Evolutionary conservation across 2,113 vertebrate species (phyloP).

Genomic region (Halcyon malimbica): DNA sequence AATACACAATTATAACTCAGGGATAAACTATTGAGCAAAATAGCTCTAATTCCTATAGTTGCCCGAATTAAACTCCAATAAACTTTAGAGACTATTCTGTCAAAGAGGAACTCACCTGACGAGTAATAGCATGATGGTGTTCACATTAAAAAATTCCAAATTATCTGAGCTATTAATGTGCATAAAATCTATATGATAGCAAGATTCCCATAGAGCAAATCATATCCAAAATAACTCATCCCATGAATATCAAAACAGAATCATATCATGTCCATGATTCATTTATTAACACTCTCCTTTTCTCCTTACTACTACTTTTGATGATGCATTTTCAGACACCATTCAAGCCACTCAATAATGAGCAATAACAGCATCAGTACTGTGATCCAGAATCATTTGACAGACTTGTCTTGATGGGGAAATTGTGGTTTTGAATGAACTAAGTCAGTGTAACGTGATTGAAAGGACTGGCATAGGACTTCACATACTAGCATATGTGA

Average conservation of each 20-base stretch:
- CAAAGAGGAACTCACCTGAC: not conserved
- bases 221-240: not conserved
- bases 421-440: not conserved
- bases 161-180: not conserved
- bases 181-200: not conserved
- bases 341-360: not conserved
- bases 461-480: not conserved
- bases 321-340: not conserved
- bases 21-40: not conserved
- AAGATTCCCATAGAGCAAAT: not conserved
- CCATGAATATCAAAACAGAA: not conserved
- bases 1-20: not conserved
- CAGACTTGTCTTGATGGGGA: not conserved
- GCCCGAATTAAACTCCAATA: not conserved
- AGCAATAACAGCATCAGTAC: not conserved
- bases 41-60: not conserved
- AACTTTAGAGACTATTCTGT: not conserved
- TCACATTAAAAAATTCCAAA: not conserved
- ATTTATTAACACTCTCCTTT: not conserved
- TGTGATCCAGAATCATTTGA: not conserved
- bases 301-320: not conserved
- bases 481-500: not conserved
- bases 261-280: not conserved
- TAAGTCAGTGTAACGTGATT: not conserved
- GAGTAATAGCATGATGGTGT: not conserved